Base-by-base conservation (phyloP, 2,888 invertebrate species). In the Sminthurinus aureus region DNA sequence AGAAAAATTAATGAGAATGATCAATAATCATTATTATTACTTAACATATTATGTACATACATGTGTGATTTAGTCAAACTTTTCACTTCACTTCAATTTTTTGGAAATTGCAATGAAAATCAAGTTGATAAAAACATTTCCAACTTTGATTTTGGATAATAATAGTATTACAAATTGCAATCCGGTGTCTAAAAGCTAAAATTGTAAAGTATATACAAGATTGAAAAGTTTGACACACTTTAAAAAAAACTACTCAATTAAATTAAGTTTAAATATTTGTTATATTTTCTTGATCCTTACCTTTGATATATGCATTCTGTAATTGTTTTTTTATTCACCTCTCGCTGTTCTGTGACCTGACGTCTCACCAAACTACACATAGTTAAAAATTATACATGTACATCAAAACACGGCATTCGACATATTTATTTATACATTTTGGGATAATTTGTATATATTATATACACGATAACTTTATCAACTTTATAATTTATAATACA, bases 321-420 rank as follows among this genome's bases (percentile, higher is more conserved):
- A 90, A 92, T 93, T 89, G 93, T 93, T 90, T 93, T 92, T 52
- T 85, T 85, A 91, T 92, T 93, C 91, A 93, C 93, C 91, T 93
- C 93, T 91, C 93, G 93, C 90, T 93, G 92, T 91, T 93, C 93
- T 91, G 93, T 93, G 91, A 93, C 92, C 90, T 93, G 92, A 90
- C 93, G 92, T 91, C 93, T 93, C 92, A 93, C 93, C 92, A 93
- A 92, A 92, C 93, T 93, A 58, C 8, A n/a, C 2, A 20, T 71
- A 75, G 75, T 38, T 50, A n/a, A 50, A 38, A 38, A 38, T 38
- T 38, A n/a, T n/a, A n/a, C n/a, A n/a, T n/a, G n/a, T n/a, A n/a
- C n/a, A n/a, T n/a, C n/a, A n/a, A 38, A 38, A 38, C 38, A 38
- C 38, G 1, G 38, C 38, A 38, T 38, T 38, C 6, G 6, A 38